These are phyloP conservation scores for Penaeus indicus DNA, from an alignment of 1,140 invertebrate species.

Conservation along the genomic window DNA sequence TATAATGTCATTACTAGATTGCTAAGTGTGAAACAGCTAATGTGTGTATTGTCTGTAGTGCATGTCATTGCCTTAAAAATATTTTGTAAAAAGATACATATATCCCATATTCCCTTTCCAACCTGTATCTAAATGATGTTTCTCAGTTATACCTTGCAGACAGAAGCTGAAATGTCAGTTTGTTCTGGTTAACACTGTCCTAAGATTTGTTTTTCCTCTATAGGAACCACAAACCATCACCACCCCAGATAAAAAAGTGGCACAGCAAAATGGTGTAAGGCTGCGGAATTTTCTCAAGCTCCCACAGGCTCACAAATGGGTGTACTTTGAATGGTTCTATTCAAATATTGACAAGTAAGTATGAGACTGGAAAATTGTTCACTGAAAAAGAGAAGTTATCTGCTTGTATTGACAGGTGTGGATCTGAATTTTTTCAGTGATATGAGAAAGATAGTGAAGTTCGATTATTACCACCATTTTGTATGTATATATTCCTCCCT, in stretches of 20 bases:
- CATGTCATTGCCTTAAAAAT: too few relatives aligned
- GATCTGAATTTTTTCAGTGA: conserved; percentile 13
- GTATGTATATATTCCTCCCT: not conserved
- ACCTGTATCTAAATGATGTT: not conserved
- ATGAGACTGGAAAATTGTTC: conserved; percentile 42
- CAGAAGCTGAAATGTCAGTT: not conserved
- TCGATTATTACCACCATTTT: not conserved
- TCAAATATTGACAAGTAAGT: conserved; percentile 92
- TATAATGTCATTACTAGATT: too few relatives aligned
- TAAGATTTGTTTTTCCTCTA: not conserved
- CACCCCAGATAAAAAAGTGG: conserved; percentile 76
- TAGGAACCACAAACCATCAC: conserved; percentile 56
- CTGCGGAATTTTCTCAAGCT: conserved; percentile 96
- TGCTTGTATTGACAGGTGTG: conserved; percentile 29
- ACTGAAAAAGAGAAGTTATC: not conserved
- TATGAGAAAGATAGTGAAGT: not conserved
- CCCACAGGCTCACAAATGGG: conserved; percentile 99
- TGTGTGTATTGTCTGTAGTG: too few relatives aligned
- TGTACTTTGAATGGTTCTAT: conserved; percentile 99
- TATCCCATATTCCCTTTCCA: too few relatives aligned
- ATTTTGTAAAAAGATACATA: too few relatives aligned
- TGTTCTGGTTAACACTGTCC: not conserved
- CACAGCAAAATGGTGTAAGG: conserved; percentile 90
- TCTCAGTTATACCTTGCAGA: not conserved
- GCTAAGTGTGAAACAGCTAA: too few relatives aligned